Evolutionary conservation across 1,140 invertebrate species (phyloP).

Genomic region (Drosophila neocordata): DNA sequence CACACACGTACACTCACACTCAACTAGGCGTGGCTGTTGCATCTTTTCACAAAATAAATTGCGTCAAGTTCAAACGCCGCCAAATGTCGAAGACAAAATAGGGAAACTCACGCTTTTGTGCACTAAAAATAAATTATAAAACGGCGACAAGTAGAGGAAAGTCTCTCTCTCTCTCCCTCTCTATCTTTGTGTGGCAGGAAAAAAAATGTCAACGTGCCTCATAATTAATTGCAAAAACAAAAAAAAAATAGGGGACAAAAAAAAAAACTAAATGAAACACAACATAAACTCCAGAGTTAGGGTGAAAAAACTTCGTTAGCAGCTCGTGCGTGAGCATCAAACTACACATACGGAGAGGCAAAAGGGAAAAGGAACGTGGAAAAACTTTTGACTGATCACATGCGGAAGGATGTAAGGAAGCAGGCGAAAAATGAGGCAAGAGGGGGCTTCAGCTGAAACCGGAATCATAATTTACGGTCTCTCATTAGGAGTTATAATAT

Average conservation of each 20-base stretch:
- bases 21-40: slow-evolving; percentile 73
- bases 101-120: slow-evolving; percentile 45
- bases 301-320: slow-evolving; percentile 42
- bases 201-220: slow-evolving; percentile 74
- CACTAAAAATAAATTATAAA: slow-evolving; percentile 76
- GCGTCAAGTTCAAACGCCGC: slow-evolving; percentile 77
- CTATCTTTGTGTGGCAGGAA: slow-evolving; percentile 9
- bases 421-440: slow-evolving; percentile 24
- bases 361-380: slow-evolving; percentile 27
- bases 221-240: slow-evolving; percentile 71
- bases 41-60: slow-evolving; percentile 75
- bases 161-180: not conserved
- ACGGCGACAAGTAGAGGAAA: slow-evolving; percentile 43
- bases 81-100: slow-evolving; percentile 75
- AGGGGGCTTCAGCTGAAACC: slow-evolving; percentile 28
- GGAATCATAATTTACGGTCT: slow-evolving; percentile 58
- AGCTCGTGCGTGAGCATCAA: slow-evolving; percentile 38
- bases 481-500: slow-evolving; percentile 58
- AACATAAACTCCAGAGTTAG: slow-evolving; percentile 16
- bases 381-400: slow-evolving; percentile 71
- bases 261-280: slow-evolving; percentile 27
- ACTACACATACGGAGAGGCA: slow-evolving; percentile 23
- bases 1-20: slow-evolving; percentile 16
- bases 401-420: slow-evolving; percentile 61
- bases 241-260: slow-evolving; percentile 39